Base-by-base conservation (phyloP, 2,888 invertebrate species). In the Incurvaria masculella region DNA sequence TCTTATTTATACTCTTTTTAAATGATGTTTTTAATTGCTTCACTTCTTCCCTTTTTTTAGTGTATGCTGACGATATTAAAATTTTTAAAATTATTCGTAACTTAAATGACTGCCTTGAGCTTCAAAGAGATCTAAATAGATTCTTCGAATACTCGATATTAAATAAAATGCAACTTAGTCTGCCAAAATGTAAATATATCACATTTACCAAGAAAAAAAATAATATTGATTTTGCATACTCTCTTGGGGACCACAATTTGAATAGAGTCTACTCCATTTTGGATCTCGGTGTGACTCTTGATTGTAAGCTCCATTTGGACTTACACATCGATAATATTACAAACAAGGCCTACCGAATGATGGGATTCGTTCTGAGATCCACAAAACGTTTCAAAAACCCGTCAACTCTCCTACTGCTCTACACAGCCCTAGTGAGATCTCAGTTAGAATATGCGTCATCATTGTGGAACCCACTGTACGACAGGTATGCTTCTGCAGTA, bases 1-100 rank as follows among this genome's bases (percentile, higher is more conserved):
- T 53, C 20, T 21, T 55, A 5, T 55, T 56, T 27, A 49, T 49
- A 16, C 18, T 53, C 2, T 55, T 52, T 41, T 52, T 55, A 17
- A 56, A 55, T 45, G 53, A 53, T 27, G 43, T 55, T n/a, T 20
- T 20, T 19, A 18, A 44, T 10, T 52, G 54, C 40, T 52, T 33
- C 14, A 33, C 8, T 14, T 14, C 8, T 11, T 33, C 11, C 14
- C 14, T 8, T 33, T 33, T 33, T n/a, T 14, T 33, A 3, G 14
- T 33, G 3, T 33, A 33, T 14, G 33, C 33, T 14, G 33, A 33
- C 14, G 33, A 33, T n/a, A 33, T 33, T n/a, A 33, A 33, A n/a
- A 33, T 33, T 3, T 33, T 14, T 14, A 33, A 11, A 14, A 14
- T 33, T 14, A 33, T 33, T 8, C 33, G 33, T 3, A 33, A 14